Evolutionary conservation across 2,113 vertebrate species (phyloP), one percentile per base, ranked within the genome.

Genomic region (Anolis sagrei): DNA sequence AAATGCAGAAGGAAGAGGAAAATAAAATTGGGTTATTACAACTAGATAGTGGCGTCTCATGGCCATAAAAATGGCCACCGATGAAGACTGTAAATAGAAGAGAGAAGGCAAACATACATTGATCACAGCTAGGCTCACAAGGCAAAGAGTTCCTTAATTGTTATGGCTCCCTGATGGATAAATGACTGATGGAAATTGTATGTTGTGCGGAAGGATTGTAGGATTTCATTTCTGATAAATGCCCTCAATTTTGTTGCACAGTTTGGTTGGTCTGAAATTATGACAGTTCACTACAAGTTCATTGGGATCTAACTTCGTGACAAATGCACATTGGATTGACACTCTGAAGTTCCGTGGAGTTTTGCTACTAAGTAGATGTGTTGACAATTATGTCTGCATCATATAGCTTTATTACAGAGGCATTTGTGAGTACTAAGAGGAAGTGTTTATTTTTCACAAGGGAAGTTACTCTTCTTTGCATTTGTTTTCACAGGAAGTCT

Each of bases 401-500:
- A 13, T 72, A 72, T 36, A 36, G 11, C 23, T 62, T 6, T 51
- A 51, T 79, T 39, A 29, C 34, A n/a, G 1, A 36, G 29, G 61
- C 21, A 44, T 44, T 66, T 44, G 36, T 36, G 19, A 66, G 34
- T 36, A 18, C 1, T 70, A 81, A 49, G n/a, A 18, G 36, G 23
- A 70, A 32, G 32, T 49, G 14, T 32, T 78, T 11, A 18, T 25
- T 82, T 13, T 36, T 29, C 10, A 29, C 79, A 1, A 2, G 68
- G 69, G 68, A 74, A 76, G 39, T 69, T 77, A 7, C 4, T 61
- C 18, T 39, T 88, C 86, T 29, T 54, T 87, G 0, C 76, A 61
- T 1, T 61, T 54, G 89, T 73, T 87, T 79, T 88, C 87, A 13
- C 90, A 99, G 99, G 93, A 99, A 98, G 94, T 99, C 98, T 66